A percentile compares a stretch with the other conserved stretches of the same genome.
phyloP scores from a whole-genome alignment of 1,140 invertebrate genomes.

The Eumaeus atala region DNA sequence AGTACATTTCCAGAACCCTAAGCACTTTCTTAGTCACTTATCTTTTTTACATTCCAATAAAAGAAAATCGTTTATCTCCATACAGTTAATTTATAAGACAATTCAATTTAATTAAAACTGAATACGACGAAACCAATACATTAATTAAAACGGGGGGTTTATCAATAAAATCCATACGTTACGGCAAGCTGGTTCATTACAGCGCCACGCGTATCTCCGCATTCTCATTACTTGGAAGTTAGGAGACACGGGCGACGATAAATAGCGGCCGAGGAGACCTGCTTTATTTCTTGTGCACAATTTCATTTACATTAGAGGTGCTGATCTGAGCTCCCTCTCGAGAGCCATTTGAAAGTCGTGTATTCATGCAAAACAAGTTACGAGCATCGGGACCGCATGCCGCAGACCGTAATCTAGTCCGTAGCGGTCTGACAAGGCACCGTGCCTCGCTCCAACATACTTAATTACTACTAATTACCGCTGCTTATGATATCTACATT shows the following conservation, averaged over 20 bases:
- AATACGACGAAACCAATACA: slow-evolving; percentile 18
- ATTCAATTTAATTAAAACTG: slow-evolving; percentile 4
- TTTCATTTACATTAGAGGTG: slow-evolving; percentile 71
- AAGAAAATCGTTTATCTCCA: no score
- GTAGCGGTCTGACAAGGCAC: slow-evolving; percentile 43
- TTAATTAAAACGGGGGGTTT: slow-evolving; percentile 28
- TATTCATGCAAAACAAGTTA: slow-evolving; percentile 67
- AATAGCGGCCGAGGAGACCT: slow-evolving; percentile 58
- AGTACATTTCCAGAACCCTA: no score
- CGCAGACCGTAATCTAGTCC: slow-evolving; percentile 58
- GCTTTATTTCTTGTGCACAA: slow-evolving; percentile 69
- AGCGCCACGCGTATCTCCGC: slow-evolving; percentile 40
- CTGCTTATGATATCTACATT: slow-evolving; percentile 55
- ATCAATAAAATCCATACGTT: slow-evolving; percentile 66
- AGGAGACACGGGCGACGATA: slow-evolving; percentile 63
- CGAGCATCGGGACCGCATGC: slow-evolving; percentile 49
- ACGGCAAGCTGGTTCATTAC: slow-evolving; percentile 60
- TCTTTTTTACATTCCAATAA: no score
- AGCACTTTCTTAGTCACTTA: no score
- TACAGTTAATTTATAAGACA: no score
- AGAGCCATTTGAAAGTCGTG: slow-evolving; percentile 60
- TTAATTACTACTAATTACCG: slow-evolving; percentile 70
- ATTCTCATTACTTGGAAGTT: slow-evolving; percentile 61
- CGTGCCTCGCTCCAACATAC: slow-evolving; percentile 35
- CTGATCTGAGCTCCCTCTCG: slow-evolving; percentile 51